These are phyloP conservation scores for Parthenolecanium corni DNA, from an alignment of 2,888 invertebrate genomes.

Conservation along the genomic window DNA sequence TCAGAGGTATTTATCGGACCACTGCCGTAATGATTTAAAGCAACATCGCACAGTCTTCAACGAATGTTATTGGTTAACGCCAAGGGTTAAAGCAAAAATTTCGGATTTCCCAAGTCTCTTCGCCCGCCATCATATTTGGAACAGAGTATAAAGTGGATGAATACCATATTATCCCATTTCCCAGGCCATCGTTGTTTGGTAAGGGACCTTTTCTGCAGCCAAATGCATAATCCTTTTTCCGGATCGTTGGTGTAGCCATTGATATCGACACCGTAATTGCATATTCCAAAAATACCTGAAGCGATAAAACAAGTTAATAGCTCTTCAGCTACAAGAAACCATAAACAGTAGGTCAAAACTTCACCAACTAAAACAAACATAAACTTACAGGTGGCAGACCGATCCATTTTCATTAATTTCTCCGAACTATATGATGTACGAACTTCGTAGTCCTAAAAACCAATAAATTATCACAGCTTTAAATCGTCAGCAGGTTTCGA, in stretches of 20 bases:
- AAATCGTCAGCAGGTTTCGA: neutral
- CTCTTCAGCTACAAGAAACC: neutral
- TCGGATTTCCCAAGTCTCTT: too few relatives aligned
- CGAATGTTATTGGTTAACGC: too few relatives aligned
- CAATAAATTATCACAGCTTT: neutral
- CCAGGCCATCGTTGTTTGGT: slow-evolving; percentile 93
- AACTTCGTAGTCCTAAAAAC: slow-evolving; percentile 72
- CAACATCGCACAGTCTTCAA: too few relatives aligned
- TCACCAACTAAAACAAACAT: neutral
- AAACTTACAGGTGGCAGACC: slow-evolving; percentile 71
- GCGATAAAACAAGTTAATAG: neutral
- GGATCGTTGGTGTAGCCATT: slow-evolving; percentile 84
- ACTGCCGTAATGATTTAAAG: too few relatives aligned
- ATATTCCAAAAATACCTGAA: slow-evolving; percentile 71
- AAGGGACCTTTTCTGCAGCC: slow-evolving; percentile 82
- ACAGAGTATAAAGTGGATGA: too few relatives aligned
- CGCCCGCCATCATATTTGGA: too few relatives aligned
- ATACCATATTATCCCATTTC: slow-evolving; percentile 85
- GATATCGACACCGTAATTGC: slow-evolving; percentile 88
- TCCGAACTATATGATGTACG: slow-evolving; percentile 55
- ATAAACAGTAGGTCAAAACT: neutral
- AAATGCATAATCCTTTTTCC: slow-evolving; percentile 72
- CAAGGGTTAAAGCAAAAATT: too few relatives aligned
- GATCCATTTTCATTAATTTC: slow-evolving; percentile 67
- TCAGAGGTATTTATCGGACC: too few relatives aligned